phyloP scores from a whole-genome alignment of 92 coral and sea anemone genomes.

The Pocillopora meandrina region DNA sequence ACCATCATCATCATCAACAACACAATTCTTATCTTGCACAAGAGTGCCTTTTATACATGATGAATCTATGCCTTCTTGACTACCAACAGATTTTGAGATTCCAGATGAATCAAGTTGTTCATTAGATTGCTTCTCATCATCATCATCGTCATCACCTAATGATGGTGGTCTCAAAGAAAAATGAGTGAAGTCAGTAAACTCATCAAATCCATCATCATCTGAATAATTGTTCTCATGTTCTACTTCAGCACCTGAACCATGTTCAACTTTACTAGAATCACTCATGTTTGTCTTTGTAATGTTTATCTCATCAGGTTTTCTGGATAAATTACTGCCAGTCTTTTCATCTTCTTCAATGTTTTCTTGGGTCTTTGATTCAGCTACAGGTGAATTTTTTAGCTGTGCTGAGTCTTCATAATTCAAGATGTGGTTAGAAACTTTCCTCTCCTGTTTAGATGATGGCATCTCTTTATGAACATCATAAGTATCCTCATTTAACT shows the following conservation, averaged over 20 bases:
- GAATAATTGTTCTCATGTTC: not conserved
- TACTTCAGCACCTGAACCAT: not conserved
- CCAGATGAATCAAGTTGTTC: not conserved
- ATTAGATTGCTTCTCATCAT: not conserved
- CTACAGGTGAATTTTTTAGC: not conserved
- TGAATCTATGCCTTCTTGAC: not conserved
- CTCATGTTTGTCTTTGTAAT: not conserved
- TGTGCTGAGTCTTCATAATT: not conserved
- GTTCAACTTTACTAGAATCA: not conserved
- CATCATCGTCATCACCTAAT: not conserved
- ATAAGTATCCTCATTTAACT: not conserved
- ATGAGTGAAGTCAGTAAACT: conserved; percentile 19
- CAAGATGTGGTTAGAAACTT: not conserved
- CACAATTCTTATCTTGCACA: not conserved
- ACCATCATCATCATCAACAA: not conserved
- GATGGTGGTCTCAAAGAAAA: not conserved
- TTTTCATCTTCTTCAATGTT: not conserved
- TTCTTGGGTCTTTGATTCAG: not conserved
- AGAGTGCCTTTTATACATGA: not conserved
- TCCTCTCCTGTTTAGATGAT: not conserved
- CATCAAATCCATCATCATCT: not conserved
- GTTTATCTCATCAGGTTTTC: not conserved
- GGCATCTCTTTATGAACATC: not conserved
- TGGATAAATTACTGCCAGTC: not conserved
- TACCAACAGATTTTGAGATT: not conserved